phyloP scores from a whole-genome alignment of 2,888 invertebrate genomes.

The Drosophila pseudotakahashii region DNA sequence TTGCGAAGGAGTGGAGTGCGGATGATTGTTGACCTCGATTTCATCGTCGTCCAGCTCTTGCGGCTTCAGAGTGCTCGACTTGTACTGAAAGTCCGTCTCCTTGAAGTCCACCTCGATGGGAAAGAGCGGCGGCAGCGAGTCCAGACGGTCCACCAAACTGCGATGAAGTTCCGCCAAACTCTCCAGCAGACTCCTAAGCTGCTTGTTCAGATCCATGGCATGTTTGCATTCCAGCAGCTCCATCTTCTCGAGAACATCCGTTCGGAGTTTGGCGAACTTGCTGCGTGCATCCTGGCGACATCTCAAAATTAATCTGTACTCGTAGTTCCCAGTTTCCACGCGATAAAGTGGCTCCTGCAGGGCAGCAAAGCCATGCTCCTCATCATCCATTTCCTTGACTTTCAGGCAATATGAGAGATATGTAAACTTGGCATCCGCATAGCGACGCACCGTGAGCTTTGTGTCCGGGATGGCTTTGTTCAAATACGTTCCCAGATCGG shows the following conservation, averaged over 20 bases:
- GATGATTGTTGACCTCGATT: slow-evolving; percentile 54
- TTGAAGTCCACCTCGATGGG: slow-evolving; percentile 98
- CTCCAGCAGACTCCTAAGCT: slow-evolving; percentile 92
- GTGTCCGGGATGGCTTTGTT: slow-evolving; percentile 99
- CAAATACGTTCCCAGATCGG: slow-evolving; percentile 97
- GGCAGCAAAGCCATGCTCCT: slow-evolving; percentile 96
- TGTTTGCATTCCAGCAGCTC: slow-evolving; percentile 99
- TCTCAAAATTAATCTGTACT: slow-evolving; percentile 97
- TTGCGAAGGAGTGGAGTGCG: slow-evolving; percentile 17
- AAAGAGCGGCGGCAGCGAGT: slow-evolving; percentile 91
- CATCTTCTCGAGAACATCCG: slow-evolving; percentile 97
- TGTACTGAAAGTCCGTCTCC: slow-evolving; percentile 96
- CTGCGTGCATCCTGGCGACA: slow-evolving; percentile 97
- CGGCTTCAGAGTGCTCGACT: slow-evolving; percentile 84
- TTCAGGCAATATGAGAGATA: slow-evolving; percentile 99
- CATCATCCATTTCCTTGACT: slow-evolving; percentile 99
- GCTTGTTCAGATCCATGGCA: slow-evolving; percentile 96
- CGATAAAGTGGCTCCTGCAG: slow-evolving; percentile 98
- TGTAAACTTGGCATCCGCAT: slow-evolving; percentile 99
- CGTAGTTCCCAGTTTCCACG: slow-evolving; percentile 99
- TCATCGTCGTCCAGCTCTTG: slow-evolving; percentile 82
- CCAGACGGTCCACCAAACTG: slow-evolving; percentile 91
- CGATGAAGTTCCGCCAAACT: slow-evolving; percentile 90
- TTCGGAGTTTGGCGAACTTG: slow-evolving; percentile 92
- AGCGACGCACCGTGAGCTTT: slow-evolving; percentile 97